Conservation (phyloP, 1,140 invertebrate species). For the Drosophila arizonae region DNA sequence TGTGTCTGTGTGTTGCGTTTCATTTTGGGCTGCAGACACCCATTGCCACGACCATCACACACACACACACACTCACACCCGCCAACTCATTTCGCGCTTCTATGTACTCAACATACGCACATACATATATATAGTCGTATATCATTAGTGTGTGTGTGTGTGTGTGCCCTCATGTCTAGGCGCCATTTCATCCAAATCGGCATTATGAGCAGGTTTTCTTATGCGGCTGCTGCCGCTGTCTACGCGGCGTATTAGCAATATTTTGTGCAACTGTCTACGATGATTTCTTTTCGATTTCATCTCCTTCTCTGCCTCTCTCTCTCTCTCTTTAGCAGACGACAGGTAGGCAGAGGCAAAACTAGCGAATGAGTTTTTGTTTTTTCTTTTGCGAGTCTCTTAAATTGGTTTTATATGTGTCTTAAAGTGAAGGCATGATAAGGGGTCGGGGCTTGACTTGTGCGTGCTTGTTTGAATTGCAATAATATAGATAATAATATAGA, state of each 20-base stretch:
- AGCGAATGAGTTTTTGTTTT: constrained; percentile 5
- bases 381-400: constrained; percentile 25
- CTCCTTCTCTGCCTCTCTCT: too few species aligned
- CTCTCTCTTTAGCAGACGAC: too few species aligned
- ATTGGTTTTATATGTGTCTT: constrained; percentile 64
- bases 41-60: constrained; percentile 24
- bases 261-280: constrained; percentile 66
- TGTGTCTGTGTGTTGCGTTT: constrained; percentile 53
- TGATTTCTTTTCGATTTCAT: constrained; percentile 45
- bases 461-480: neutral
- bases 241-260: constrained; percentile 75
- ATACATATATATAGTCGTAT: constrained; percentile 43
- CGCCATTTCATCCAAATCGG: constrained; percentile 62
- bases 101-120: constrained; percentile 47
- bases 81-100: constrained; percentile 61
- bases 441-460: neutral
- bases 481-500: neutral
- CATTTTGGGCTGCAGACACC: constrained; percentile 70
- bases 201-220: constrained; percentile 75
- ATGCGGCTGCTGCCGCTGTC: constrained; percentile 39
- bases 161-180: constrained; percentile 38
- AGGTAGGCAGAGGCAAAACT: neutral
- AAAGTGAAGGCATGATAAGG: neutral
- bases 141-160: constrained; percentile 58
- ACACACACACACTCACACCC: constrained; percentile 18